Percentiles rank a stretch among this genome's conserved stretches.
Evolutionary conservation across 2,113 vertebrate genomes (phyloP).

Genomic region (Eleginops maclovinus): DNA sequence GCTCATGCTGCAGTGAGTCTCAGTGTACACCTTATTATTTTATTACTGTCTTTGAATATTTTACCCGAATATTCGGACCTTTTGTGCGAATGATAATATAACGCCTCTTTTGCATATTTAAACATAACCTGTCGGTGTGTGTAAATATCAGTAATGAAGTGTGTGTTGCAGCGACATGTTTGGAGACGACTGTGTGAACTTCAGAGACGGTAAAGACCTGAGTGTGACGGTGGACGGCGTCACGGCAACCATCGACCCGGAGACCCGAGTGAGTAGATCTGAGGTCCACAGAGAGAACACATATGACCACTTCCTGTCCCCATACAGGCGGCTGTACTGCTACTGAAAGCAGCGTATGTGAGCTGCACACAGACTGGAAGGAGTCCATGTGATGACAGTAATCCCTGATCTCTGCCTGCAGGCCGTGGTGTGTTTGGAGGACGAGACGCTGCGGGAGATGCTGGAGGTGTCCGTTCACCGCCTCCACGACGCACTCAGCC

Average conservation of each 20-base stretch:
- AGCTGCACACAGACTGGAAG: too few relatives aligned
- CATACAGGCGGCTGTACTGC: too few relatives aligned
- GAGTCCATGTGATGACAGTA: too few relatives aligned
- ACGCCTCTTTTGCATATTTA: too few relatives aligned
- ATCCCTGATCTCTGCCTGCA: too few relatives aligned
- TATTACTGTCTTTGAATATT: background rate
- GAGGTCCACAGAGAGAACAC: too few relatives aligned
- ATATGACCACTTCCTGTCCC: too few relatives aligned
- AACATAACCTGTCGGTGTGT: too few relatives aligned
- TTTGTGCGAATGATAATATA: too few relatives aligned
- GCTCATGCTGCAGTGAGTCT: constrained; percentile 94
- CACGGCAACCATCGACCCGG: constrained; percentile 88
- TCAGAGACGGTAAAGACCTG: constrained; percentile 84
- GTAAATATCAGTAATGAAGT: too few relatives aligned
- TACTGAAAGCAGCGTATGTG: constrained; percentile 75
- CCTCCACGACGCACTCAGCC: constrained; percentile 92
- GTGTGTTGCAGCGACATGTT: constrained; percentile 95
- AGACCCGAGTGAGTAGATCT: constrained; percentile 93
- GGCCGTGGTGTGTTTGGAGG: constrained; percentile 79
- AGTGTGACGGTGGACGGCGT: constrained; percentile 88
- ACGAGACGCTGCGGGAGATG: constrained; percentile 93
- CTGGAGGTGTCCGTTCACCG: constrained; percentile 92
- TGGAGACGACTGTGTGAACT: constrained; percentile 92
- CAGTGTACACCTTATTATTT: background rate
- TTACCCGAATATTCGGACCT: too few relatives aligned